phyloP scores from a whole-genome alignment of 2,113 vertebrate genomes.

The Polypterus bichir region DNA sequence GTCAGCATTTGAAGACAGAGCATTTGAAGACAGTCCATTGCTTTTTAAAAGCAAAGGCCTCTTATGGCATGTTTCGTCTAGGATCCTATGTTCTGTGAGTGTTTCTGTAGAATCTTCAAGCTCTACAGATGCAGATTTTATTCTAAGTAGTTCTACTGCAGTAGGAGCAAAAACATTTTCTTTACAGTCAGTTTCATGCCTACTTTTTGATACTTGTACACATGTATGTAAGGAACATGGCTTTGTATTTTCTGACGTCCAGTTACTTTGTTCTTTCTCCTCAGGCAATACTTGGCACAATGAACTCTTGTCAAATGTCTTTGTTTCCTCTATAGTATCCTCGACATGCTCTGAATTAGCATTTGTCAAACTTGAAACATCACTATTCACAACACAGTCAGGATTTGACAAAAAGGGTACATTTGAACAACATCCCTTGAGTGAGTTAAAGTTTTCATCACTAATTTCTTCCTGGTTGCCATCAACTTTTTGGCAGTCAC shows the following conservation, averaged over 20 bases:
- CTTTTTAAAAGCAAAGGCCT: background rate
- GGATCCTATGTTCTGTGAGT: conserved; percentile 36
- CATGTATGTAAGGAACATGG: conserved; percentile 28
- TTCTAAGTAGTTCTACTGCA: conserved; percentile 22
- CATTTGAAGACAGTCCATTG: background rate
- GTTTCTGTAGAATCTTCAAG: conserved; percentile 55
- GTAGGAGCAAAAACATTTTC: conserved; percentile 5
- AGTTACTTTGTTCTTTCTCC: conserved; percentile 23
- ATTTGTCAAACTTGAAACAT: conserved; percentile 10
- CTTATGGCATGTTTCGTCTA: background rate
- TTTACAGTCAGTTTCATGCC: conserved; percentile 13
- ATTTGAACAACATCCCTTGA: conserved; percentile 42
- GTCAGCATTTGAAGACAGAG: conserved; percentile 2
- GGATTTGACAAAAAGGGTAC: conserved; percentile 46
- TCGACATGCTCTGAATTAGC: conserved; percentile 13
- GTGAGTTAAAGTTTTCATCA: conserved; percentile 22
- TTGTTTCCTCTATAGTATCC: conserved; percentile 1
- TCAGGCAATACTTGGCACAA: conserved; percentile 17
- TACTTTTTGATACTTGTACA: conserved; percentile 24
- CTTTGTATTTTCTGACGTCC: conserved; percentile 28
- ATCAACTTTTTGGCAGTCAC: conserved; percentile 12
- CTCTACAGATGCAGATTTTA: conserved; percentile 20
- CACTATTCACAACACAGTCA: conserved; percentile 28
- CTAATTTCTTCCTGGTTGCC: conserved; percentile 17
- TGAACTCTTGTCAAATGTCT: conserved; percentile 24